These are phyloP conservation scores for Arothron firmamentum DNA, from an alignment of 2,113 vertebrate genomes.

Conservation along the genomic window DNA sequence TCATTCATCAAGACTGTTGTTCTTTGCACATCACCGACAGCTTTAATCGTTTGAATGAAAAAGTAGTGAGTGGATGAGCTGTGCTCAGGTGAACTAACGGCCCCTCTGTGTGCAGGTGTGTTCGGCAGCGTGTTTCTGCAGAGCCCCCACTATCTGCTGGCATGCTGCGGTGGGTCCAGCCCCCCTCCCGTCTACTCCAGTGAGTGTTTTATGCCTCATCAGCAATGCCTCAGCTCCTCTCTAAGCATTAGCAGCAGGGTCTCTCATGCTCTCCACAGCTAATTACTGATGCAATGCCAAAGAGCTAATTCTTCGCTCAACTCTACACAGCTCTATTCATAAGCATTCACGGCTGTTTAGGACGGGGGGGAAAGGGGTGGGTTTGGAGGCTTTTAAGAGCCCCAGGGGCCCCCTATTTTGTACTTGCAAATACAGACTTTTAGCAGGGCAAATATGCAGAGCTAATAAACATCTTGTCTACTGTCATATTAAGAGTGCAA, in stretches of 20 bases:
- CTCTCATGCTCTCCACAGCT: constrained; percentile 88
- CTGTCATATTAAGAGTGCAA: constrained; percentile 64
- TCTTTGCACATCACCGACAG: too few species aligned
- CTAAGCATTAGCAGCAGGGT: constrained; percentile 87
- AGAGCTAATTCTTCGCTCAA: constrained; percentile 88
- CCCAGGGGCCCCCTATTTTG: constrained; percentile 60
- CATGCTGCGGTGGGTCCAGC: constrained; percentile 91
- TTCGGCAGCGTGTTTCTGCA: constrained; percentile 83
- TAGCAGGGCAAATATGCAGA: constrained; percentile 57
- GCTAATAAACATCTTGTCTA: constrained; percentile 63
- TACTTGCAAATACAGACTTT: constrained; percentile 63
- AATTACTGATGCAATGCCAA: constrained; percentile 90
- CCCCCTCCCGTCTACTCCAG: constrained; percentile 87
- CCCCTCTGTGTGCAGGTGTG: constrained; percentile 78
- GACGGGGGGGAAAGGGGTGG: constrained; percentile 48
- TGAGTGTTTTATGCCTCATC: constrained; percentile 96
- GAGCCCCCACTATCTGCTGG: constrained; percentile 78
- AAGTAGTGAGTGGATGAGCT: background rate
- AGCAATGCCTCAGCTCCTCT: constrained; percentile 89
- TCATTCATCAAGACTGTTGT: too few species aligned
- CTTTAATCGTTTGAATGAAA: too few species aligned
- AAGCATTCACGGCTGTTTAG: constrained; percentile 70
- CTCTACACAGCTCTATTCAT: constrained; percentile 86
- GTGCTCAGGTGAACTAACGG: constrained; percentile 33
- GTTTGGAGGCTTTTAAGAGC: constrained; percentile 61